These are phyloP conservation scores for Anisognathus igniventris DNA, from an alignment of 2,797 vertebrate species.

Conservation along the genomic window DNA sequence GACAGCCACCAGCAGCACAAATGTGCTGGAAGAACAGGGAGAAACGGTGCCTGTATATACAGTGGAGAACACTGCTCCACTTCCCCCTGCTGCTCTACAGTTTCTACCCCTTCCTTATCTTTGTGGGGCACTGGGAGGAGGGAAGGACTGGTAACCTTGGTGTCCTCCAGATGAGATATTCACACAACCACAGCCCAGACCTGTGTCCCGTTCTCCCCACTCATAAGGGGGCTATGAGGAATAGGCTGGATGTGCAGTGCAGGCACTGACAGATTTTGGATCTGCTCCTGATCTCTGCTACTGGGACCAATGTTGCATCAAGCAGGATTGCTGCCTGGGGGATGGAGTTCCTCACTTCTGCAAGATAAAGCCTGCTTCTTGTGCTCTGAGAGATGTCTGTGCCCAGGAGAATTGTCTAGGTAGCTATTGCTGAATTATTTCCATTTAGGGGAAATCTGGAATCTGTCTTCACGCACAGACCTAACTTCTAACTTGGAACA, in stretches of 20 bases:
- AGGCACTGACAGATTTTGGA: not conserved
- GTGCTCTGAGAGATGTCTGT: conserved; percentile 1
- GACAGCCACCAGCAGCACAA: not conserved
- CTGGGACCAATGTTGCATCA: not conserved
- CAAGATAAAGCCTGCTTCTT: not conserved
- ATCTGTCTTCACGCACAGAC: not conserved
- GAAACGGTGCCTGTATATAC: not conserved
- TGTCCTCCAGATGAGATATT: not conserved
- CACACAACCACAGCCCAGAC: not conserved
- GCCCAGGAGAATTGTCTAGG: not conserved
- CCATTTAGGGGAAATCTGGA: not conserved
- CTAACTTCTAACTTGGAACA: not conserved
- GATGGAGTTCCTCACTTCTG: not conserved
- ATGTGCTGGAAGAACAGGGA: not conserved
- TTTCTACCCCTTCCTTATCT: not conserved
- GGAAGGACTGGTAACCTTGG: not conserved
- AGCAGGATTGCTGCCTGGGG: not conserved
- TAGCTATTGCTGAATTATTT: not conserved
- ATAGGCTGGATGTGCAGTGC: not conserved
- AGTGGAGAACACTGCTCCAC: not conserved
- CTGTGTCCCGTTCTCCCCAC: not conserved
- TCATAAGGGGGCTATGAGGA: not conserved
- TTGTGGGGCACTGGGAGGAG: not conserved
- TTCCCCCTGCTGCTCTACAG: not conserved
- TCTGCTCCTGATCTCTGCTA: not conserved